phyloP scores from a whole-genome alignment of 2,113 vertebrate genomes.

The Callocephalon fimbriatum region DNA sequence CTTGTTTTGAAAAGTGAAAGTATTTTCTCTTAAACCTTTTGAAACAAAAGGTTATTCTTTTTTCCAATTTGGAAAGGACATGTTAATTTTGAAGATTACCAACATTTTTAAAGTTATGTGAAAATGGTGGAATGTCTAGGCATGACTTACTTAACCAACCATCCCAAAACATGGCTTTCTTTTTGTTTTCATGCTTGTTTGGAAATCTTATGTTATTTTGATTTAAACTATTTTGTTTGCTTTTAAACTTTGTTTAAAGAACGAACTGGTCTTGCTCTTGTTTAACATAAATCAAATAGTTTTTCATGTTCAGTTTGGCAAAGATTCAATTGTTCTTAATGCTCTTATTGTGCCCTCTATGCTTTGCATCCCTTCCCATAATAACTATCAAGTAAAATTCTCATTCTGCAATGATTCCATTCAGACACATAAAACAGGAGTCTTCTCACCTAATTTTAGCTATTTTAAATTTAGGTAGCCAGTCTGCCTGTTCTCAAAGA shows the following conservation, averaged over 20 bases:
- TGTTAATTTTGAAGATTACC: background rate
- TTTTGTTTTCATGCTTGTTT: background rate
- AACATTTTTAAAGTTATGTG: background rate
- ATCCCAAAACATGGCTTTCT: background rate
- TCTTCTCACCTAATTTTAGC: conserved; percentile 3
- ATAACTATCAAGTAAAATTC: background rate
- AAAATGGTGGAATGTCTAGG: background rate
- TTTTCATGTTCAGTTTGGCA: background rate
- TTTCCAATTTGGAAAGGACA: background rate
- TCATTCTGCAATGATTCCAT: background rate
- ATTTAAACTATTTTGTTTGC: background rate
- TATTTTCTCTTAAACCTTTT: background rate
- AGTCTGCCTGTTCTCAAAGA: background rate
- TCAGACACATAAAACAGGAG: background rate
- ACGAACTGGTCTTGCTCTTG: background rate
- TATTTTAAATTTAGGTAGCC: conserved; percentile 2
- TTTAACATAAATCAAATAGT: background rate
- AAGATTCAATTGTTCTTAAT: background rate
- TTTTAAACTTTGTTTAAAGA: background rate
- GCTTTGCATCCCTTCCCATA: background rate
- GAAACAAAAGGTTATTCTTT: background rate
- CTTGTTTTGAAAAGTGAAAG: background rate
- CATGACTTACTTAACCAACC: background rate
- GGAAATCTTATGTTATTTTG: background rate
- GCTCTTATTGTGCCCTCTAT: background rate